Evolutionary conservation across 1,140 invertebrate genomes (phyloP), one percentile per base, ranked within the genome.

Genomic region (Heliothis virescens): DNA sequence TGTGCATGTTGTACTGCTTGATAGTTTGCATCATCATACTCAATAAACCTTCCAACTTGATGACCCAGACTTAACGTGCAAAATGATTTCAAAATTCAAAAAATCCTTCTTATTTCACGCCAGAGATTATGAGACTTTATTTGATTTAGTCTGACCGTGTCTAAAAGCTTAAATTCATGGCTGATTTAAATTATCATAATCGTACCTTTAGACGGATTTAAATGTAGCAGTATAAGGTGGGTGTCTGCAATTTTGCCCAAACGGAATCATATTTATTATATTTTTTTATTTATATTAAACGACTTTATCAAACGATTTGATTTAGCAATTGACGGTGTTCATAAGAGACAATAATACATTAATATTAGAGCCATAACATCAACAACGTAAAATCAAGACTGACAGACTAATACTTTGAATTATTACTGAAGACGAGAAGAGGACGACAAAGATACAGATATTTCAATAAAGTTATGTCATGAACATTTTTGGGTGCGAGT

Each of bases 151-250:
- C 13, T 59, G 21, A 47, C 21, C 55, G 29, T 75, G 34, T 21
- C 18, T 67, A 79, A 60, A 76, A 47, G 59, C 82, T 77, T 59
- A 79, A 81, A 81, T 75, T 81, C 74, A 83, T 79, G 75, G 48
- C 72, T 74, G 48, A 53, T 73, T 74, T 77, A 83, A 81, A 81
- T 83, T 81, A 84, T 77, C 81, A 78, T 81, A 82, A 82, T 55
- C 79, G 16, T 81, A 74, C 65, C 26, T 77, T 57, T 67, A 71
- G 67, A 71, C 48, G 74, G 79, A 77, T 63, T 72, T 63, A 74
- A 16, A 10, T 47, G 29, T n/a, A 29, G n/a, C 18, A 57, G 21
- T 12, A 57, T 57, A 57, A 18, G 34, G 34, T 41, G 34, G 34
- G 34, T 41, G 34, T 41, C 34, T 41, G 34, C 34, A 5, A 41